Conservation (phyloP, 2,888 invertebrate species). For the Ganaspis brasiliensis region DNA sequence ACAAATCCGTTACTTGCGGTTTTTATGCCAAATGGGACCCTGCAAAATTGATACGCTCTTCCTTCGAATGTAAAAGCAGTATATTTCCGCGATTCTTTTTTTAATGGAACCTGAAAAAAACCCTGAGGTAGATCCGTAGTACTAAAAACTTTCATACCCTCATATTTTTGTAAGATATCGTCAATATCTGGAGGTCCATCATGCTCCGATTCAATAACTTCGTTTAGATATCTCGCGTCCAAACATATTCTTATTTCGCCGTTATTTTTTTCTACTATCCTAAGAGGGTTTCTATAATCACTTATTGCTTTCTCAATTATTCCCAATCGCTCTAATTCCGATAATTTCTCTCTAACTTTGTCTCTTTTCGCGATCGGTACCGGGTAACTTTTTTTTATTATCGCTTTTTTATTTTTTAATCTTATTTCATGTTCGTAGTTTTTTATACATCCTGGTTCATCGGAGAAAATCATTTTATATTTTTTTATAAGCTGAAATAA, state of each 20-base stretch:
- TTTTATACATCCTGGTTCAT: not conserved
- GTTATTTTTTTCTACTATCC: constrained; percentile 35
- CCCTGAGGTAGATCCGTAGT: constrained; percentile 42
- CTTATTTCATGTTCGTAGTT: not conserved
- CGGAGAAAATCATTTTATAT: constrained; percentile 1
- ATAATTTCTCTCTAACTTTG: not conserved
- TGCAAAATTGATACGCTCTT: constrained; percentile 26
- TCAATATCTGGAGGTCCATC: constrained; percentile 43
- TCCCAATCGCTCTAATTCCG: not conserved
- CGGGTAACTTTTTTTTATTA: not conserved
- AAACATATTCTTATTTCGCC: constrained; percentile 34
- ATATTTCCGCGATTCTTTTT: constrained; percentile 42
- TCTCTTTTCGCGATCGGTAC: constrained; percentile 4
- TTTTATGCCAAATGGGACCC: constrained; percentile 25
- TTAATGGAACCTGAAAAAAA: constrained; percentile 44
- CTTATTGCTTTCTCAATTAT: constrained; percentile 44
- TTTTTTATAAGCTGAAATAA: not conserved
- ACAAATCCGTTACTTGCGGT: constrained; percentile 22
- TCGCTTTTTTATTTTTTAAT: not conserved
- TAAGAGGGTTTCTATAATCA: constrained; percentile 34
- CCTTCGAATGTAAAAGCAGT: constrained; percentile 47
- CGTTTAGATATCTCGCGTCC: constrained; percentile 41
- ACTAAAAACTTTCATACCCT: constrained; percentile 28
- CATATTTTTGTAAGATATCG: constrained; percentile 40
- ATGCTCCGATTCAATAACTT: constrained; percentile 27